A percentile compares a stretch with the other conserved stretches of the same genome.
phyloP scores from a whole-genome alignment of 1,140 invertebrate species.

The Papilio aristodemus region DNA sequence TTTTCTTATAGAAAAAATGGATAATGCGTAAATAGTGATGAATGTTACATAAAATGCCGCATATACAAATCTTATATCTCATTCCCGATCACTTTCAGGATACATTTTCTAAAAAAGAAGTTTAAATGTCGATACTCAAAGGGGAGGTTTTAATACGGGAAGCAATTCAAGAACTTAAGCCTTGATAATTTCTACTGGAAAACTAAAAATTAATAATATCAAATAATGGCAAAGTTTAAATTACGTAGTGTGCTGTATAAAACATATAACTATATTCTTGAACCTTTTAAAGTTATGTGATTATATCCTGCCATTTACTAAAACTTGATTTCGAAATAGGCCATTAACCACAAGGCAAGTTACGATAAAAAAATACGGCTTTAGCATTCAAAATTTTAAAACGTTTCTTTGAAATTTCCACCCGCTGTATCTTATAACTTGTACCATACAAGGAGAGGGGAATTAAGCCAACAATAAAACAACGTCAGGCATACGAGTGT shows the following conservation, averaged over 20 bases:
- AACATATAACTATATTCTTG: too few relatives aligned
- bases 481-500: constrained; percentile 56
- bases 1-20: background rate
- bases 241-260: background rate
- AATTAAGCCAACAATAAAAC: constrained; percentile 63
- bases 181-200: background rate
- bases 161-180: constrained; percentile 26
- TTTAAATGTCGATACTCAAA: constrained; percentile 48
- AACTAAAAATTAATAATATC: background rate
- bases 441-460: constrained; percentile 37
- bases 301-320: background rate
- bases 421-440: constrained; percentile 35
- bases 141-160: constrained; percentile 31
- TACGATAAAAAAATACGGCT: too few relatives aligned
- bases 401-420: too few relatives aligned
- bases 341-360: too few relatives aligned
- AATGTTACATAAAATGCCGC: constrained; percentile 29
- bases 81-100: constrained; percentile 47
- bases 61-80: constrained; percentile 34
- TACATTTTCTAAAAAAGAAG: constrained; percentile 50
- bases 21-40: too few relatives aligned
- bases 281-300: too few relatives aligned
- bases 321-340: too few relatives aligned
- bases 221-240: background rate
- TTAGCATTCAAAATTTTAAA: too few relatives aligned